phyloP scores from a whole-genome alignment of 1,140 invertebrate species.

The Lucilia sericata region DNA sequence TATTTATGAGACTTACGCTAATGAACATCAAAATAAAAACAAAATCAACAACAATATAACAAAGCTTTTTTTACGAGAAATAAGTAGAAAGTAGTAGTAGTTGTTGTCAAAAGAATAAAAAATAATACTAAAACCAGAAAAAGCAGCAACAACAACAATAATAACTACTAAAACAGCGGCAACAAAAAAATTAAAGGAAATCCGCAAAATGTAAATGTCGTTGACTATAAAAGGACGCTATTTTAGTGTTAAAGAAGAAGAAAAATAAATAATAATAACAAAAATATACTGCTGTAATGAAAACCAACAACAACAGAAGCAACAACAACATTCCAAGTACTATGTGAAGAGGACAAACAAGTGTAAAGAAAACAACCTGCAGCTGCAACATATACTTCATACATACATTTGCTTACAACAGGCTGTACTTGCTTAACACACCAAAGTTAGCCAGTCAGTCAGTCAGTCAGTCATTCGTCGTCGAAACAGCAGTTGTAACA shows the following conservation, averaged over 20 bases:
- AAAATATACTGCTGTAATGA: not conserved
- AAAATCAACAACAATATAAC: not conserved
- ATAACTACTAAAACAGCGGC: not conserved
- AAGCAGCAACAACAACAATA: not conserved
- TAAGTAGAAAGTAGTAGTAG: not conserved
- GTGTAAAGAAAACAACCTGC: slow-evolving; percentile 28
- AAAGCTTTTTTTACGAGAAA: not conserved
- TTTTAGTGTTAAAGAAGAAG: not conserved
- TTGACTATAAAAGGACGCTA: slow-evolving; percentile 8
- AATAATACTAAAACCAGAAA: not conserved
- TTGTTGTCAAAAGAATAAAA: not conserved
- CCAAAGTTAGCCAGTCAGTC: too few species aligned
- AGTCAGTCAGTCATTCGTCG: too few species aligned
- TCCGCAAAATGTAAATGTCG: slow-evolving; percentile 23
- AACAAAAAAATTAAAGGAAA: slow-evolving; percentile 27
- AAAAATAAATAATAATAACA: not conserved
- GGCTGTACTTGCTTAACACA: not conserved
- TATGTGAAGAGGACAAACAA: not conserved
- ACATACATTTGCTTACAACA: slow-evolving; percentile 1
- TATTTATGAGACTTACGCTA: slow-evolving; percentile 23
- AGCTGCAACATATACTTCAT: not conserved
- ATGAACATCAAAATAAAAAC: slow-evolving; percentile 18
- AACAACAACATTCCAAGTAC: not conserved
- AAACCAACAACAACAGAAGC: not conserved
- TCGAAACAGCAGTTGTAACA: not conserved